Base-by-base conservation (phyloP, 2,797 vertebrate genomes). In the Syndactyla subalaris region DNA sequence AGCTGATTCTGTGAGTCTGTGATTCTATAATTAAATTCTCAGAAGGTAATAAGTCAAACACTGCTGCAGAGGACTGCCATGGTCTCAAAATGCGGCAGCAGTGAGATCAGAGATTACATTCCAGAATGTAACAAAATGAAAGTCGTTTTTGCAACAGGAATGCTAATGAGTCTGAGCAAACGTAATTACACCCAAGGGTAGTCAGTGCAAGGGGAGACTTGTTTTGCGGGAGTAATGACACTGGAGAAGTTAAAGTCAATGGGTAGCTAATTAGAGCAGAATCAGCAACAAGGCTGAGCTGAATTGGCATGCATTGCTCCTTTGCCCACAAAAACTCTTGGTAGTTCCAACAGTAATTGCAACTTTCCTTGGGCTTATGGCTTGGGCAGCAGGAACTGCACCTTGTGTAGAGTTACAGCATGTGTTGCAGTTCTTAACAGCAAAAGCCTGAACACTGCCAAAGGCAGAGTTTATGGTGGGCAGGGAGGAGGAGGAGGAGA, bases 61-160 rank as follows among this genome's bases (percentile, higher is more conserved):
- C n/a, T 45, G 51, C n/a, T 70, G 54, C 65, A 92, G 63, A 94
- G 70, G 30, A 43, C 27, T 67, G 57, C 48, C 2, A 4, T 49
- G 36, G 49, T 62, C 71, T 75, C 58, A 67, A 76, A 83, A 85
- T 38, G 29, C 9, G 0, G 16, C 65, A 85, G 71, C 7, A 7
- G 48, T 57, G 72, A 89, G 63, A 84, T 67, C 52, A 59, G 74
- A 91, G 81, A 89, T 85, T 91, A 92, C 71, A 74, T 61, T 67
- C 63, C 48, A 91, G 65, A 81, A 88, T 45, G 55, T 49, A 88
- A 71, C 5, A 85, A 85, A 92, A 94, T 63, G n/a, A 74, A 89
- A 86, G 74, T 87, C 29, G 30, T 18, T 57, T 91, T 86, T 14
- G 9, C 68, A 82, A 77, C 38, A 74, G 48, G 68, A 80, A 84